Base-by-base conservation (phyloP, 2,888 invertebrate genomes). In the Sylvicola cinctus region DNA sequence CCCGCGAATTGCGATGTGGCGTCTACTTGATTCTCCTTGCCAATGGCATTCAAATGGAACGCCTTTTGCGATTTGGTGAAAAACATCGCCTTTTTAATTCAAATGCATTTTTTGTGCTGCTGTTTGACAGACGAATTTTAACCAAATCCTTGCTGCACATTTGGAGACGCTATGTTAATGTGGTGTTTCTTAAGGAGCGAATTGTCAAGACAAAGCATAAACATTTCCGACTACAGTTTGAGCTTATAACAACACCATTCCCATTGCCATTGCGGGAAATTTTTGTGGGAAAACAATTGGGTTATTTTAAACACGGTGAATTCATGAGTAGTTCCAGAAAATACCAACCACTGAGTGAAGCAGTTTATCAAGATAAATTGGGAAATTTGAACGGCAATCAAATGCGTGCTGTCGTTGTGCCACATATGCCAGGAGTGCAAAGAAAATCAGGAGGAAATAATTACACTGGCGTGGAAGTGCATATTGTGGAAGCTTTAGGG, bases 101-200 rank as follows among this genome's bases (percentile, higher is more conserved):
- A 1, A 63, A 72, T 45, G 70, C 74, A 1, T 73, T 70, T 42
- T 83, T 70, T 46, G 57, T 84, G 26, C 52, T 83, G 37, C 56
- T 81, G 0, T 64, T 78, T 49, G 80, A 84, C 50, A 56, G 62
- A 37, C 60, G 76, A 4, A 57, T 84, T 2, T 73, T 80, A 44
- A 60, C 62, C 33, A 62, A 65, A 40, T 65, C 73, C 4, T 56
- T 76, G 39, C 66, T 73, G 45, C 75, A 74, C 45, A 51, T 84
- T 11, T 84, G 84, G 84, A 75, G 72, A 39, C 64, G 75, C 39
- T 70, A 83, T 32, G 66, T 81, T 13, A 75, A 77, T 44, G 71
- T 77, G 0, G 52, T 83, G 6, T 84, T 84, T 42, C 56, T 84
- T 11, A 65, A 66, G 32, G 63, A 65, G 43, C 14, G n/a, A 6